Conservation (phyloP, 2,797 vertebrate genomes). For the Bufotes viridis region DNA sequence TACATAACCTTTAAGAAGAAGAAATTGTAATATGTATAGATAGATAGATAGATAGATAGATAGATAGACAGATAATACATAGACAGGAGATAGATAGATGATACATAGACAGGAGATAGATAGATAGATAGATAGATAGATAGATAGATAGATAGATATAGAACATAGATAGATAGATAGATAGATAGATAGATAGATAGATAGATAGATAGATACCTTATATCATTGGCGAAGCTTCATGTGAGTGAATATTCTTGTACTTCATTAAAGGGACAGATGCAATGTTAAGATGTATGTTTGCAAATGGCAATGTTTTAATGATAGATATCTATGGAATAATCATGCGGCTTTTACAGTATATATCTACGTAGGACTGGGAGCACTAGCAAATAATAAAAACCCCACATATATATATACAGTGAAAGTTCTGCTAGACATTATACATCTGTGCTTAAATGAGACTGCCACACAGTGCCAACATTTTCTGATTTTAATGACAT, state of each 20-base stretch:
- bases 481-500: neutral
- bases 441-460: neutral
- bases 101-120: too few relatives aligned
- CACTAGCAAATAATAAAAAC: neutral
- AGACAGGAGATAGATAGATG: too few relatives aligned
- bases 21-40: too few relatives aligned
- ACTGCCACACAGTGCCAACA: slow-evolving; percentile 9
- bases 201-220: too few relatives aligned
- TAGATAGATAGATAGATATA: too few relatives aligned
- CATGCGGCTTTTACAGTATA: neutral
- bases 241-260: neutral
- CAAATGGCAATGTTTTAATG: neutral
- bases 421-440: neutral
- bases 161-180: too few relatives aligned
- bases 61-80: too few relatives aligned
- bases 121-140: too few relatives aligned
- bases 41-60: too few relatives aligned
- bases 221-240: neutral
- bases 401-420: neutral
- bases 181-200: too few relatives aligned
- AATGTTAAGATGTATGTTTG: neutral
- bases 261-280: neutral
- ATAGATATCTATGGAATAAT: neutral
- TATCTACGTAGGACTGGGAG: neutral
- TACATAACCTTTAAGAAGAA: too few relatives aligned